A percentile compares a stretch with the other conserved stretches of the same genome.
Evolutionary conservation across 1,140 invertebrate species (phyloP).

Genomic region (Drosophila kohkoa): DNA sequence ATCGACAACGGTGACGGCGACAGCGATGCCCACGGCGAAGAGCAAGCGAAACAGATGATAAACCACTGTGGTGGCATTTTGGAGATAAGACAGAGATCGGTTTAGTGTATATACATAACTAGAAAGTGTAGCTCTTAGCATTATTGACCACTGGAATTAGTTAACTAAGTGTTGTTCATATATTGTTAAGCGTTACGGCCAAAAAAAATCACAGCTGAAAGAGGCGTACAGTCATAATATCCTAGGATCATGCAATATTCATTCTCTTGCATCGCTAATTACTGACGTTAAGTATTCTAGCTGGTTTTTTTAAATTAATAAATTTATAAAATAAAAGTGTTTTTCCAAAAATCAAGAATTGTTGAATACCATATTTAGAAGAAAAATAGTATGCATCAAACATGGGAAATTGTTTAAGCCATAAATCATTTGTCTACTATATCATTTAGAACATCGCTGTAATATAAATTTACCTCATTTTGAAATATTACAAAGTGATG

Average conservation of each 20-base stretch:
- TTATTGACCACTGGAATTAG: conserved; percentile 48
- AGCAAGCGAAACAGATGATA: conserved; percentile 75
- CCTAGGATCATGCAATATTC: neutral
- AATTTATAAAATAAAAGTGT: conserved; percentile 37
- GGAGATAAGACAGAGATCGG: neutral
- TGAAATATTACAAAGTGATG: conserved; percentile 3
- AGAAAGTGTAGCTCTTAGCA: conserved; percentile 24
- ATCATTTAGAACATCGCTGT: no score
- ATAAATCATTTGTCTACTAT: no score
- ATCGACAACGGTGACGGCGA: neutral
- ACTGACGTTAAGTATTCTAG: conserved; percentile 60
- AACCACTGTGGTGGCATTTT: conserved; percentile 10
- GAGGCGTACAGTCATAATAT: conserved; percentile 20
- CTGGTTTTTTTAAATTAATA: conserved; percentile 53
- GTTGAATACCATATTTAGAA: neutral
- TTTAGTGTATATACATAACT: conserved; percentile 57
- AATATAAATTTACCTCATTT: no score
- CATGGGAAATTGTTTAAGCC: no score
- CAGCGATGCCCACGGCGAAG: conserved; percentile 39
- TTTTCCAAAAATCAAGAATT: conserved; percentile 5
- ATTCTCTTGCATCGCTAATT: conserved; percentile 23
- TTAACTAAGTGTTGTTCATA: conserved; percentile 65
- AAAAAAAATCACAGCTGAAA: conserved; percentile 2
- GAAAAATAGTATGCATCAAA: no score
- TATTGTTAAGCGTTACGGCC: conserved; percentile 50